Conservation (phyloP, 1,140 invertebrate species). For the Diachasma alloeum region DNA sequence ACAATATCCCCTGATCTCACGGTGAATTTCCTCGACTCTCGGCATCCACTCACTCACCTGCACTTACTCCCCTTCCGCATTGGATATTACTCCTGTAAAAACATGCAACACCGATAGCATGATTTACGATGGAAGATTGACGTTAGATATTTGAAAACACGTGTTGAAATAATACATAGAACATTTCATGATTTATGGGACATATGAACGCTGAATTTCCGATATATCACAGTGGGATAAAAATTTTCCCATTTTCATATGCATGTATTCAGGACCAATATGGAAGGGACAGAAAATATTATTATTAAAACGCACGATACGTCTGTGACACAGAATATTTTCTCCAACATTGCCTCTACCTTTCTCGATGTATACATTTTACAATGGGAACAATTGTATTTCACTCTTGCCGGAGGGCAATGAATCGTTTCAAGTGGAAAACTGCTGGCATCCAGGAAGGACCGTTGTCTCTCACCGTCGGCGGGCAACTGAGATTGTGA, state of each 20-base stretch:
- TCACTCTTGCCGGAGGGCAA: neutral
- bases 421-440: constrained; percentile 19
- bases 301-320: neutral
- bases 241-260: neutral
- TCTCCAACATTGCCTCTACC: neutral
- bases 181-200: neutral
- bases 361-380: neutral
- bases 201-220: neutral
- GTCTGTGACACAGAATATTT: neutral
- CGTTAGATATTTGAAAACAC: constrained; percentile 16
- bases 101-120: neutral
- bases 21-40: neutral
- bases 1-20: neutral
- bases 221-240: constrained; percentile 1
- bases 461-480: neutral
- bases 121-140: constrained; percentile 25
- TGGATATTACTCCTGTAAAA: neutral
- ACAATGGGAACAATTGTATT: neutral
- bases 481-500: constrained; percentile 16
- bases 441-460: neutral
- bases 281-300: neutral
- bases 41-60: neutral
- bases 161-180: neutral
- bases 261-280: neutral
- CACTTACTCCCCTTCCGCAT: neutral